Evolutionary conservation across 2,888 invertebrate species (phyloP).

Genomic region (Eupsilia transversa): DNA sequence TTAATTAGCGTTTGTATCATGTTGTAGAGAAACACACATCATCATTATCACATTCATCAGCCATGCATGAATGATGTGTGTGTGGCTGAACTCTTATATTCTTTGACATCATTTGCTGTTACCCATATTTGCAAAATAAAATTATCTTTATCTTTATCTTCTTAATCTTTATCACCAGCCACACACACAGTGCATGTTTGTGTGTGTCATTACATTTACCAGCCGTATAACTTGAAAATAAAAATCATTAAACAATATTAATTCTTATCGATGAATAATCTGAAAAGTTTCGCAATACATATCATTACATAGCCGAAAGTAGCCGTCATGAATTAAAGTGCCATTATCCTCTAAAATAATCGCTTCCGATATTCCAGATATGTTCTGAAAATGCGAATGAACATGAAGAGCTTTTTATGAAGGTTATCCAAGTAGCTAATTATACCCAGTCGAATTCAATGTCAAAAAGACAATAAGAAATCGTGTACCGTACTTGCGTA

Average conservation of each 20-base stretch:
- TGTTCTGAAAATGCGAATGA: conserved; percentile 40
- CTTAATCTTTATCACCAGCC: too few relatives aligned
- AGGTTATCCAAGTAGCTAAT: conserved; percentile 40
- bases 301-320: conserved; percentile 19
- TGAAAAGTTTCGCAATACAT: neutral
- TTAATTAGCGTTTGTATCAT: conserved; percentile 8
- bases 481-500: conserved; percentile 44
- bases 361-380: conserved; percentile 55
- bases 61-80: too few relatives aligned
- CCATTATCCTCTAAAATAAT: conserved; percentile 59
- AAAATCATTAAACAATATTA: conserved; percentile 1
- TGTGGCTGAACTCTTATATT: too few relatives aligned
- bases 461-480: conserved; percentile 70
- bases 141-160: too few relatives aligned
- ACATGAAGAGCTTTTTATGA: conserved; percentile 53
- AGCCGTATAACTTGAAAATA: neutral
- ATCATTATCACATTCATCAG: too few relatives aligned
- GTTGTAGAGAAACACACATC: too few relatives aligned
- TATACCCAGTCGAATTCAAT: conserved; percentile 71
- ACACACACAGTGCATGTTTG: too few relatives aligned
- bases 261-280: conserved; percentile 6
- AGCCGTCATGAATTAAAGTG: conserved; percentile 37
- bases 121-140: too few relatives aligned
- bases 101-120: too few relatives aligned
- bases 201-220: neutral